Evolutionary conservation across 2,113 vertebrate species (phyloP), one percentile per base, ranked within the genome.

Genomic region (Cathartes aura): DNA sequence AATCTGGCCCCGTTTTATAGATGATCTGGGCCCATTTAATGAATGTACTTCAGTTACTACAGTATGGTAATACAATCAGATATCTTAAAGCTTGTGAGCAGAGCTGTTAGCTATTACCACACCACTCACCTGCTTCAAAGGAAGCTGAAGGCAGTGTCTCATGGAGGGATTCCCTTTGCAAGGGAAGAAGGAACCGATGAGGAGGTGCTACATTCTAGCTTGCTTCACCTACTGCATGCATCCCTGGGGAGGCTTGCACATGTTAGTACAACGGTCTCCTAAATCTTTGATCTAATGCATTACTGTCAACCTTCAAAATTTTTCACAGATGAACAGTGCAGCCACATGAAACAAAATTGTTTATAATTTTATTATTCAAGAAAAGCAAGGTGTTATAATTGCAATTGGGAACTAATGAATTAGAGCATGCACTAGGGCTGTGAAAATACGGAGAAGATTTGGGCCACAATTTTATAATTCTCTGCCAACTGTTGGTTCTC

Each of bases 111-210:
- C 21, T 67, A 5, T 36, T 5, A 32, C 30, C 34, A 16, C 42
- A 73, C 1, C 15, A 18, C 14, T 38, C 42, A 23, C 0, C 0
- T n/a, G 34, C n/a, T n/a, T 42, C 82, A n/a, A 52, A 70, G 58
- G 43, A 63, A 63, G 50, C 22, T 29, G 45, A 62, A 29, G 23
- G 26, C 59, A 66, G 22, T 15, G 42, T 29, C 42, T 26, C 21
- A n/a, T 20, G 27, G 36, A 60, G 30, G 38, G 22, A 40, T 13
- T 64, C 14, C 11, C 27, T 82, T 64, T 48, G 26, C 24, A 72
- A 59, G 29, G n/a, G 27, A 62, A 63, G 53, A 59, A 59, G 26
- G 23, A 68, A 42, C 8, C 1, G 2, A 15, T 12, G 19, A 83
- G 42, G 15, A 62, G 9, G 12, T 50, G 50, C 19, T 50, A 6